Evolutionary conservation across 2,888 invertebrate genomes (phyloP), one percentile per base, ranked within the genome.

Genomic region (Platerodrilus igneus): DNA sequence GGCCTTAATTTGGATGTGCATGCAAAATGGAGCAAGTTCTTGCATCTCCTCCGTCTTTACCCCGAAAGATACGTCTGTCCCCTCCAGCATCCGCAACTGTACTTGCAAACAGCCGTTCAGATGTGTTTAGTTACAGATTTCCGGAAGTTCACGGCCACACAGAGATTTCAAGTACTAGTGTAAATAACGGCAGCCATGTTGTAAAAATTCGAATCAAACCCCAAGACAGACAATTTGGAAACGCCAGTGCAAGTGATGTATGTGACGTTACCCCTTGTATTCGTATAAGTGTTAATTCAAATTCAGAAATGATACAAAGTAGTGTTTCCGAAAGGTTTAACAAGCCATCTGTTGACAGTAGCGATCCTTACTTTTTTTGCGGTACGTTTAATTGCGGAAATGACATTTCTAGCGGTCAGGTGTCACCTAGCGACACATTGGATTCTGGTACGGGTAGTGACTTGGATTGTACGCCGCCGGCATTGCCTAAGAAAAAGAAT

Each of bases 401-500:
- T 68, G 71, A 81, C 37, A 83, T 84, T 77, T 81, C 84, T 31
- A 86, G 85, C 60, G 87, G 87, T 1, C 87, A 88, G 59, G 84
- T 85, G 58, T 87, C 87, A 17, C 86, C 87, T 1, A 85, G 82
- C 57, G 87, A 87, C 58, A 87, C 86, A 1, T 64, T 87, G 47
- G 88, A 88, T 67, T 88, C 87, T 41, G 88, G 88, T 27, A 88
- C 87, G 19, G 86, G 88, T 68, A 87, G 86, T 63, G 88, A 88
- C 67, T 72, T 87, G 55, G 87, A 88, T 56, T 78, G 79, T 22
- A 83, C 82, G 13, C 81, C 84, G 36, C 77, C 78, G 3, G 82
- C 83, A 2, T 69, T 81, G 46, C 75, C 79, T 11, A 79, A 79
- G 53, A 82, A 81, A 70, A 81, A 80, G 62, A 21, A 44, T n/a